Evolutionary conservation across 37 sponge, comb jelly and placozoan species (phyloP).

Genomic region (Petrosia ficiformis): DNA sequence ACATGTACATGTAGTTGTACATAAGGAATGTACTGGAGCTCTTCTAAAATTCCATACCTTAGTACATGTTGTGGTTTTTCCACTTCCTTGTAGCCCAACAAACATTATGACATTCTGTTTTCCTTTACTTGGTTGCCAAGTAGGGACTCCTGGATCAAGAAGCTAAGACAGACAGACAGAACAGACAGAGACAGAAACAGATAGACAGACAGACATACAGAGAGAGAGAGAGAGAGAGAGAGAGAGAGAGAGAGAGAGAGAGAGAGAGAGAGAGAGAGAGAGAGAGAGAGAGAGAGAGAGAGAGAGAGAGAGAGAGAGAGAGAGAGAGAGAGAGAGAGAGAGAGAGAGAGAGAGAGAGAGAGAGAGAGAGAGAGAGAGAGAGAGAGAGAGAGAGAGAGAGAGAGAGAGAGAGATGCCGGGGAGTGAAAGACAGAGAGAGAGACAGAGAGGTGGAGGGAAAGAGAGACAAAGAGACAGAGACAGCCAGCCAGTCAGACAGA

Average conservation of each 20-base stretch:
- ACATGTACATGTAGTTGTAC: background rate
- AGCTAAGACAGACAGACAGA: constrained; percentile 26
- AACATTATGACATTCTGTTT: constrained; percentile 95
- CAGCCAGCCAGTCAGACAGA: too few relatives aligned
- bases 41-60: constrained; percentile 85
- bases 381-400: constrained; percentile 38
- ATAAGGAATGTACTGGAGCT: background rate
- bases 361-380: constrained; percentile 34
- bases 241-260: constrained; percentile 43
- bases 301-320: background rate
- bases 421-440: constrained; percentile 28
- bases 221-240: constrained; percentile 20
- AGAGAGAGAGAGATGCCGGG: constrained; percentile 24
- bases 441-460: constrained; percentile 8
- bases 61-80: constrained; percentile 97
- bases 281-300: background rate
- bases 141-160: constrained; percentile 84
- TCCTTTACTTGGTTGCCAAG: constrained; percentile 92
- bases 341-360: constrained; percentile 8
- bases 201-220: background rate
- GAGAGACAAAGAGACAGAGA: constrained; percentile 1
- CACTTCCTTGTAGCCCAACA: constrained; percentile 96
- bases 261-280: constrained; percentile 36
- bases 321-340: background rate
- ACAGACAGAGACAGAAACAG: background rate